These are phyloP conservation scores for Monoplex corrugatus DNA, from an alignment of 2,888 invertebrate species.

Conservation along the genomic window DNA sequence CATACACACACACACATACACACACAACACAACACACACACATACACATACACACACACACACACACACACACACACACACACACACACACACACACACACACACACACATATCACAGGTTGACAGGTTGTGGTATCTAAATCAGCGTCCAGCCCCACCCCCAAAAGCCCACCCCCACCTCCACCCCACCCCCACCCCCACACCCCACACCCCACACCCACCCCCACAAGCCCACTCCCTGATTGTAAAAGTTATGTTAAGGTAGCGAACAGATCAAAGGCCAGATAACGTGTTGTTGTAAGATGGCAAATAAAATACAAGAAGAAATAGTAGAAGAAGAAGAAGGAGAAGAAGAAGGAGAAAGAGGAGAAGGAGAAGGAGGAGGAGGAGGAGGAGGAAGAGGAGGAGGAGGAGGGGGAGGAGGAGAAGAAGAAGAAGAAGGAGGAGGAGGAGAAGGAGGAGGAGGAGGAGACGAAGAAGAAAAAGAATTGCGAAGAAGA, in stretches of 20 bases:
- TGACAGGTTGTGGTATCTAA: not conserved
- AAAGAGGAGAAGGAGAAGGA: not conserved
- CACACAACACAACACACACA: no score
- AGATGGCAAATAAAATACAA: no score
- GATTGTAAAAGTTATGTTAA: no score
- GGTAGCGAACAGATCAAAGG: no score
- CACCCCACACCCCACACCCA: no score
- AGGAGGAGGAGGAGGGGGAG: not conserved
- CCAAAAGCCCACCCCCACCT: no score
- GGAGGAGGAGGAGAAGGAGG: not conserved
- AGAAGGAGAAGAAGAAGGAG: not conserved
- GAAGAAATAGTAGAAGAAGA: no score
- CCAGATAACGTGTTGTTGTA: no score
- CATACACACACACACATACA: no score
- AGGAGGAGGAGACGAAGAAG: not conserved
- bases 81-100: constrained; percentile 16
- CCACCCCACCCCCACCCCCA: no score
- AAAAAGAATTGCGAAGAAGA: no score
- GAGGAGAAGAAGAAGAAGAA: not conserved
- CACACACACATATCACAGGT: no score
- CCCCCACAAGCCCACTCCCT: not conserved
- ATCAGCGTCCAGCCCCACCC: not conserved
- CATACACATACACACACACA: not conserved
- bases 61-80: constrained; percentile 1
- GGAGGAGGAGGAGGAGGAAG: not conserved